Percentiles rank a stretch among this genome's conserved stretches.
These are phyloP conservation scores for Philotrypesis tridentata DNA, from an alignment of 1,140 invertebrate genomes.

Conservation along the genomic window DNA sequence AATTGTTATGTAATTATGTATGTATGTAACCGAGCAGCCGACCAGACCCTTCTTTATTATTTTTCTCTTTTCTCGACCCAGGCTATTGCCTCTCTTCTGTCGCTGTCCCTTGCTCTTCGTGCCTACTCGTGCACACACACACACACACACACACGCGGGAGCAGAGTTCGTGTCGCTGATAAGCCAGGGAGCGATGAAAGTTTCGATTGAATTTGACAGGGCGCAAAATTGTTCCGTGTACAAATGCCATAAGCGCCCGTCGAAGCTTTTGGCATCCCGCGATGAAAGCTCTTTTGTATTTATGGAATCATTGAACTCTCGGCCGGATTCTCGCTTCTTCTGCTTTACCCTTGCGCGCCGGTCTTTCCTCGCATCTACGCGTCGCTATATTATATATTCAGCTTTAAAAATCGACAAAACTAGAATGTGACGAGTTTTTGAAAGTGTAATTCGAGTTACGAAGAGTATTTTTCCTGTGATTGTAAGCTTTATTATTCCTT, in stretches of 20 bases:
- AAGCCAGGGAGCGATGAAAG: slow-evolving; percentile 43
- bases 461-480: not conserved
- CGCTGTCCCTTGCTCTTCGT: not conserved
- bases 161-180: slow-evolving; percentile 31
- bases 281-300: slow-evolving; percentile 30
- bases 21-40: too few species aligned
- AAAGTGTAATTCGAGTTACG: not conserved
- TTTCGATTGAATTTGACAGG: slow-evolving; percentile 50
- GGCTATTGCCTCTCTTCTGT: not conserved
- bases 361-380: too few species aligned
- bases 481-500: too few species aligned
- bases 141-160: not conserved
- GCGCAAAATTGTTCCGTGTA: slow-evolving; percentile 46
- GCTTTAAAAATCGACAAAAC: not conserved
- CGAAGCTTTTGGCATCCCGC: not conserved
- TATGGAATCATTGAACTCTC: slow-evolving; percentile 32
- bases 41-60: not conserved
- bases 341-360: too few species aligned
- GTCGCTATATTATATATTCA: not conserved
- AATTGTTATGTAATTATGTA: too few species aligned
- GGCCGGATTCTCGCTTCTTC: not conserved
- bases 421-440: not conserved
- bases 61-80: not conserved
- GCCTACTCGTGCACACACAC: not conserved
- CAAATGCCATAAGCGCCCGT: slow-evolving; percentile 39